A percentile compares a stretch with the other conserved stretches of the same genome.
Evolutionary conservation across 2,888 invertebrate species (phyloP).

Genomic region (Metopia argyrocephala): DNA sequence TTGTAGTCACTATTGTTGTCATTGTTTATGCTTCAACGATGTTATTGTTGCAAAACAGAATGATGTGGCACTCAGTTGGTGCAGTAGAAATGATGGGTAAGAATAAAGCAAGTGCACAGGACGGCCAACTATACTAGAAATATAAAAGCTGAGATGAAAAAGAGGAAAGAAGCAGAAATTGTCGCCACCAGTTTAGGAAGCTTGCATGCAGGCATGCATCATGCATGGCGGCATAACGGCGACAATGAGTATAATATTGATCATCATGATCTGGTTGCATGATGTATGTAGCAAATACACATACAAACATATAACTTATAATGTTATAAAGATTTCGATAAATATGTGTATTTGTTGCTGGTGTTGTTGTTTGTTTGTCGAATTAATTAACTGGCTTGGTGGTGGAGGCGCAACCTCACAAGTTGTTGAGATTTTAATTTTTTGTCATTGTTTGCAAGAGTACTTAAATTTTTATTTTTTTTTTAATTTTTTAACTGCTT

Average conservation of each 20-base stretch:
- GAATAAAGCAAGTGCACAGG: slow-evolving; percentile 48
- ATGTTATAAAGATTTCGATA: slow-evolving; percentile 43
- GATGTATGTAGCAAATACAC: slow-evolving; percentile 37
- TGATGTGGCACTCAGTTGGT: not conserved
- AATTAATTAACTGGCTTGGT: slow-evolving; percentile 75
- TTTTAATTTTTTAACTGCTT: not conserved
- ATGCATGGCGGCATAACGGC: slow-evolving; percentile 66
- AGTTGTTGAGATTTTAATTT: slow-evolving; percentile 66
- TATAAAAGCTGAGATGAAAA: not conserved
- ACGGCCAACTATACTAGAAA: slow-evolving; percentile 7
- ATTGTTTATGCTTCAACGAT: slow-evolving; percentile 16
- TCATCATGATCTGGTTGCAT: slow-evolving; percentile 62
- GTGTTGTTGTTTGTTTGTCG: too few species aligned
- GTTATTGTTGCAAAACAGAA: not conserved
- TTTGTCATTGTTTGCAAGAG: slow-evolving; percentile 62
- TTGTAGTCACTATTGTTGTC: not conserved
- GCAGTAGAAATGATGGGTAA: not conserved
- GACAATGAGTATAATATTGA: slow-evolving; percentile 65
- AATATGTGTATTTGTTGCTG: not conserved
- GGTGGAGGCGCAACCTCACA: slow-evolving; percentile 69
- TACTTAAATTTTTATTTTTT: not conserved
- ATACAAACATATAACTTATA: slow-evolving; percentile 65
- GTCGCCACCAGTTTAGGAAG: slow-evolving; percentile 50
- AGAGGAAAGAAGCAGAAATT: not conserved
- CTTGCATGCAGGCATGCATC: slow-evolving; percentile 59